Percentiles rank a stretch among this genome's conserved stretches.
phyloP scores from a whole-genome alignment of 2,888 invertebrate species.

The Rhaphigaster nebulosa region DNA sequence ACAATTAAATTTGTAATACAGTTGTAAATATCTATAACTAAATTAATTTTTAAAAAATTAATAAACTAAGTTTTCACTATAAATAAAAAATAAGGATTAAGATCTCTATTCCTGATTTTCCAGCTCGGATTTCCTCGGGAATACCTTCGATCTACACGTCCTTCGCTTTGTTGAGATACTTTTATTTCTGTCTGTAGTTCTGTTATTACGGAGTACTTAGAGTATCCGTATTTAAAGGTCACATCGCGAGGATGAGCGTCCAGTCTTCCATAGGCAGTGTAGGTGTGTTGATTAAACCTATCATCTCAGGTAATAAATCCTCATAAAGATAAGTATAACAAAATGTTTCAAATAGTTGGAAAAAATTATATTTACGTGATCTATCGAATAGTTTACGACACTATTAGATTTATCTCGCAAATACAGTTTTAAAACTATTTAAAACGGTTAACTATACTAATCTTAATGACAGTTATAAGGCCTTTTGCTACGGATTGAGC shows the following conservation, averaged over 20 bases:
- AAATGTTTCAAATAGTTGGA: neutral
- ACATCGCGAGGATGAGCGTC: neutral
- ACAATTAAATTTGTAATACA: no score
- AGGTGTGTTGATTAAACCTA: neutral
- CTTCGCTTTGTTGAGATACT: neutral
- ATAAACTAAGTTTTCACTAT: no score
- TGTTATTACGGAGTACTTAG: constrained; percentile 11
- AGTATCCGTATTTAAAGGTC: constrained; percentile 21
- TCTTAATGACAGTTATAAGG: no score
- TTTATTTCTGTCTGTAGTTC: constrained; percentile 19
- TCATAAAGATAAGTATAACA: neutral
- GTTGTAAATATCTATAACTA: no score
- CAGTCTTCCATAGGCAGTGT: neutral
- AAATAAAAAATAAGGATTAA: neutral
- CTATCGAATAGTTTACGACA: no score
- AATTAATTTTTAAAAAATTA: no score
- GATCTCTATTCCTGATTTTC: neutral
- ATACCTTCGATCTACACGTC: neutral
- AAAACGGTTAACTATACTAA: no score
- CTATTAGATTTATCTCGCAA: no score
- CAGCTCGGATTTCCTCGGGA: neutral
- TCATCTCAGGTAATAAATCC: neutral
- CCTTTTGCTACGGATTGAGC: no score
- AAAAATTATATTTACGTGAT: no score
- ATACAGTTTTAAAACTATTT: no score